Evolutionary conservation across 2,888 invertebrate species (phyloP).

Genomic region (Tetheella fluctuosa): DNA sequence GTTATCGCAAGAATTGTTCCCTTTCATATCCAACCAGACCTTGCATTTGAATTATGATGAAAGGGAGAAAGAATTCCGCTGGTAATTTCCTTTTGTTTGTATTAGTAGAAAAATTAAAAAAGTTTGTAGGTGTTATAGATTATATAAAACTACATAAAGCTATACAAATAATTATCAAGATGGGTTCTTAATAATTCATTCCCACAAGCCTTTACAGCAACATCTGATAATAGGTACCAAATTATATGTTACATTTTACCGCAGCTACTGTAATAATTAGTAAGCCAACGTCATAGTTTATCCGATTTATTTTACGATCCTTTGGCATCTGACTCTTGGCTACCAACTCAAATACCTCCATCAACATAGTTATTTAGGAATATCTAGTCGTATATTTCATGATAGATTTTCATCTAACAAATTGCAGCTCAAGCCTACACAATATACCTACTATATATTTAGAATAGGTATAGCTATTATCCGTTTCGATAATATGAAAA

Average conservation of each 20-base stretch:
- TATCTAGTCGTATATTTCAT: neutral
- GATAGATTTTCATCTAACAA: slow-evolving; percentile 17
- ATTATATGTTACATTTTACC: too few species aligned
- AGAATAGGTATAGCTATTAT: slow-evolving; percentile 17
- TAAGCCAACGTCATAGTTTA: slow-evolving; percentile 8
- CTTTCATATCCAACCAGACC: slow-evolving; percentile 41
- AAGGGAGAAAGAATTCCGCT: slow-evolving; percentile 28
- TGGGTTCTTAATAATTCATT: too few species aligned
- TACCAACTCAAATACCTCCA: neutral
- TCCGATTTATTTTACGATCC: slow-evolving; percentile 9
- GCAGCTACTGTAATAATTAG: too few species aligned
- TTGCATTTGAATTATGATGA: slow-evolving; percentile 52
- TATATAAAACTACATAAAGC: neutral
- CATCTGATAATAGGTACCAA: too few species aligned
- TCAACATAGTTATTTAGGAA: neutral
- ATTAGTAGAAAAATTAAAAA: neutral
- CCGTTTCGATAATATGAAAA: slow-evolving; percentile 30
- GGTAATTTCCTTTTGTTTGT: neutral
- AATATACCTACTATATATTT: slow-evolving; percentile 16
- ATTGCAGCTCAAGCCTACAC: slow-evolving; percentile 25
- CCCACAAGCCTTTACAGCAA: too few species aligned
- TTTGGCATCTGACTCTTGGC: neutral
- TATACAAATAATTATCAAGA: too few species aligned
- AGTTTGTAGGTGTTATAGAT: too few species aligned
- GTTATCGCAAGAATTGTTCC: slow-evolving; percentile 66